These are phyloP conservation scores for Chrysochloris asiatica DNA, from an alignment of 2,113 vertebrate species.

Conservation along the genomic window DNA sequence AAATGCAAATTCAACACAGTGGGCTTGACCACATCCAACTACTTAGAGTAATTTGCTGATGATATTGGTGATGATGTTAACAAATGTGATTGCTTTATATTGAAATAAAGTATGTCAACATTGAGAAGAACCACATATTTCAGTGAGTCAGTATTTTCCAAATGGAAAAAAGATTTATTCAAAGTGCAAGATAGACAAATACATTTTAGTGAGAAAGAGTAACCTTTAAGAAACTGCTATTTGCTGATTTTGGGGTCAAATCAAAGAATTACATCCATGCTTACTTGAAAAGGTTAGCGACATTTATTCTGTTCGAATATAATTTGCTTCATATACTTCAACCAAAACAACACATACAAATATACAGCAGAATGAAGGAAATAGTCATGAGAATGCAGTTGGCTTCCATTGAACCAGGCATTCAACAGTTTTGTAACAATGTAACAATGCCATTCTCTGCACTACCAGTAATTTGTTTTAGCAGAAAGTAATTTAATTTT, in stretches of 20 bases:
- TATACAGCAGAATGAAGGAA: not conserved
- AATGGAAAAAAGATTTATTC: not conserved
- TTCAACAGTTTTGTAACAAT: not conserved
- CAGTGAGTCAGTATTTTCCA: conserved; percentile 16
- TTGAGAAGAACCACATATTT: not conserved
- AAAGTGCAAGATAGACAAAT: not conserved
- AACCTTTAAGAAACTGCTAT: not conserved
- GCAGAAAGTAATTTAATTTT: not conserved
- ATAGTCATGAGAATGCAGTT: not conserved
- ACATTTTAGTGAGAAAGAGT: not conserved
- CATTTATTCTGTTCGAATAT: not conserved
- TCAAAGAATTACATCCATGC: conserved; percentile 1
- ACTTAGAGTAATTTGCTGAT: not conserved
- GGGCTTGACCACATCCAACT: not conserved
- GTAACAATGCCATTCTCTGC: not conserved
- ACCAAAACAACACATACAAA: not conserved
- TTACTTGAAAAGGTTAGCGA: not conserved
- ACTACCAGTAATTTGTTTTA: not conserved
- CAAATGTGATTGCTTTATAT: not conserved
- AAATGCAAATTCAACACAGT: not conserved
- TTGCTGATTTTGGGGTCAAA: not conserved
- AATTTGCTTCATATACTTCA: not conserved
- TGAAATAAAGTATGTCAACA: not conserved
- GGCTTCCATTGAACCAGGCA: not conserved
- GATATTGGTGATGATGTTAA: not conserved